Base-by-base conservation (phyloP, 1,140 invertebrate species). In the Sitophilus oryzae region DNA sequence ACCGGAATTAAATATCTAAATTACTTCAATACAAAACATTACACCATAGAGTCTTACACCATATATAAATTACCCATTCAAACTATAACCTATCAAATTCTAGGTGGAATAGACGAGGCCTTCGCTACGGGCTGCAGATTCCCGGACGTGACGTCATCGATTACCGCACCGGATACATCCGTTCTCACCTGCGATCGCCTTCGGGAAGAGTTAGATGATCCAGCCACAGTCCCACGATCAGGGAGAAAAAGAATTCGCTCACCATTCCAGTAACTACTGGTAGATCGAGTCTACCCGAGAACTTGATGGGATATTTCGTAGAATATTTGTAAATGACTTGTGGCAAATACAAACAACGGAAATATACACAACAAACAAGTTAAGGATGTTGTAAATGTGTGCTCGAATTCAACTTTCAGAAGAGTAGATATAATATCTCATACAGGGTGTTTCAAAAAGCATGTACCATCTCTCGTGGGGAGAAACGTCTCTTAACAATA, bases 91-190 rank as follows among this genome's bases (percentile, higher is more conserved):
- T 30, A 11, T 30, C 25, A 5, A 11, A 6, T 57, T 57, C 6
- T 70, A 84, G 82, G 68, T 84, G 82, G 82, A 83, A 81, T 61
- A 76, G 85, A 57, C 75, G 80, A 65, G 79, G 76, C 61, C n/a
- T n/a, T n/a, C 74, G 80, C 55, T 80, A 82, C 65, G 83, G 81
- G 58, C 73, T 74, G 66, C 79, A 77, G 70, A 76, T 71, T 67
- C 79, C 79, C 51, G 72, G 76, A 49, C 76, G 81, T 54, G 82
- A 86, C 67, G 77, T 82, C 45, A 79, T 85, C 59, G 86, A 90
- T 74, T 90, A 88, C 78, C 81, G 90, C 66, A 93, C 90, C 41
- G 90, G 90, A 53, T 91, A 92, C 73, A 92, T 93, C 68, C 82
- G 89, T 64, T 91, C 89, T 49, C 88, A 92, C 74, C 79, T 93